Conservation (phyloP, 2,888 invertebrate genomes). For the Pristionchus japonicus region DNA sequence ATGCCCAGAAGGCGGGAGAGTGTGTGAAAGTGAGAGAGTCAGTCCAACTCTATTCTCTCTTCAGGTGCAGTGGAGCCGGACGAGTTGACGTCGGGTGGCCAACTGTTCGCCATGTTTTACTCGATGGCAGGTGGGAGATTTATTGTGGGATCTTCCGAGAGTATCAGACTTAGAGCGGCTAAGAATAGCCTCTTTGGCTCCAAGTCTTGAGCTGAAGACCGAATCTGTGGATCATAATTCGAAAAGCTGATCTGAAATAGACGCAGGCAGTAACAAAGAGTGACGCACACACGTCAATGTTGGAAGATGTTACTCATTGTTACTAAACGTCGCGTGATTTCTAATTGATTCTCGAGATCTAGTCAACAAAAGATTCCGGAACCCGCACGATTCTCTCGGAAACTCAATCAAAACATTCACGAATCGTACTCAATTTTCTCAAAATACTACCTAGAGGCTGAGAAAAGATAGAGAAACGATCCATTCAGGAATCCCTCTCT, state of each 20-base stretch:
- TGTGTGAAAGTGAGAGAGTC: background rate
- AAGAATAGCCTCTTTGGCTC: no score
- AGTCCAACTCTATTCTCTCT: conserved; percentile 1
- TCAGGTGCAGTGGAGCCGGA: conserved; percentile 67
- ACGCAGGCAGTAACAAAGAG: background rate
- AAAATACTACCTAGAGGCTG: background rate
- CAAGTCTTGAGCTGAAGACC: no score
- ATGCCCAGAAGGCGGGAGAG: no score
- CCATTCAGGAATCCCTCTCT: conserved; percentile 53
- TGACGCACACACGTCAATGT: background rate
- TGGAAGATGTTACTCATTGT: background rate
- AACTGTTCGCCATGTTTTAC: conserved; percentile 68
- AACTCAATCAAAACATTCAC: background rate
- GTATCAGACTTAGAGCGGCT: no score
- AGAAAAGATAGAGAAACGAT: no score
- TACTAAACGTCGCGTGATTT: background rate
- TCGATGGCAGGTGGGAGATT: conserved; percentile 59
- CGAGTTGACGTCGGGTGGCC: conserved; percentile 62
- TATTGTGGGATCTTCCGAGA: background rate
- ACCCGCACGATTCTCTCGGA: background rate
- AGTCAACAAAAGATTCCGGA: background rate
- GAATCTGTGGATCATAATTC: no score
- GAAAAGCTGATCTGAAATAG: background rate
- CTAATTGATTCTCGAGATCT: background rate
- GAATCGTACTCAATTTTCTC: background rate